Conservation (phyloP, 2,888 invertebrate genomes). For the Eristalis arbustorum region DNA sequence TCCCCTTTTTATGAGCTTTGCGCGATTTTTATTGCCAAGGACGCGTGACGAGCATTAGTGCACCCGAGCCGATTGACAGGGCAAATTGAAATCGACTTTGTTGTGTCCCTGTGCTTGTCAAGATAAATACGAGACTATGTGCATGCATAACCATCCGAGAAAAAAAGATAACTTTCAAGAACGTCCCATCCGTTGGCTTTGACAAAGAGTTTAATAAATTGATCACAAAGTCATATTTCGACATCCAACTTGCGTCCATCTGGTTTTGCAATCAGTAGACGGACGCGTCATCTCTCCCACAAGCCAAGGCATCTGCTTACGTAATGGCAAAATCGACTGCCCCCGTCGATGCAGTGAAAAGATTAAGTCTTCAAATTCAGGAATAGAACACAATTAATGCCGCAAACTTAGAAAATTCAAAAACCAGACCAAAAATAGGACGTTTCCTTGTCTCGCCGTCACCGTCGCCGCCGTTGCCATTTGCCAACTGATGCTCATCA, state of each 20-base stretch:
- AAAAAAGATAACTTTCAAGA: not conserved
- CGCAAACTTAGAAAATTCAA: conserved; percentile 4
- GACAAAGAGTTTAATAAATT: not conserved
- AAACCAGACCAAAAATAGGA: not conserved
- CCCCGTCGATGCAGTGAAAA: not conserved
- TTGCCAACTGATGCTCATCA: conserved; percentile 21
- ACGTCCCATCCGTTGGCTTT: not conserved
- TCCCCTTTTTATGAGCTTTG: too few relatives aligned
- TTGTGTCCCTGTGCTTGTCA: not conserved
- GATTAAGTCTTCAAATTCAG: conserved; percentile 9
- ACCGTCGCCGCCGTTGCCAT: not conserved
- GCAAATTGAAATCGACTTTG: not conserved
- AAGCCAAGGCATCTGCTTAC: not conserved
- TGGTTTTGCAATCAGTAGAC: not conserved
- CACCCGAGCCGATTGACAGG: not conserved
- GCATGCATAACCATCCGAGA: not conserved
- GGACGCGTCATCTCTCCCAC: not conserved
- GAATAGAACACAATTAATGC: conserved; percentile 28
- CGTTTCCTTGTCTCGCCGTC: not conserved
- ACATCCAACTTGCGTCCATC: not conserved
- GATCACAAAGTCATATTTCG: not conserved
- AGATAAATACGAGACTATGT: not conserved
- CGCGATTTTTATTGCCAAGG: not conserved
- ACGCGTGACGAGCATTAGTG: not conserved
- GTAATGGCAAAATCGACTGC: not conserved